Evolutionary conservation across 1,140 invertebrate species (phyloP), one percentile per base, ranked within the genome.

Genomic region (Xylocopa sonorina): DNA sequence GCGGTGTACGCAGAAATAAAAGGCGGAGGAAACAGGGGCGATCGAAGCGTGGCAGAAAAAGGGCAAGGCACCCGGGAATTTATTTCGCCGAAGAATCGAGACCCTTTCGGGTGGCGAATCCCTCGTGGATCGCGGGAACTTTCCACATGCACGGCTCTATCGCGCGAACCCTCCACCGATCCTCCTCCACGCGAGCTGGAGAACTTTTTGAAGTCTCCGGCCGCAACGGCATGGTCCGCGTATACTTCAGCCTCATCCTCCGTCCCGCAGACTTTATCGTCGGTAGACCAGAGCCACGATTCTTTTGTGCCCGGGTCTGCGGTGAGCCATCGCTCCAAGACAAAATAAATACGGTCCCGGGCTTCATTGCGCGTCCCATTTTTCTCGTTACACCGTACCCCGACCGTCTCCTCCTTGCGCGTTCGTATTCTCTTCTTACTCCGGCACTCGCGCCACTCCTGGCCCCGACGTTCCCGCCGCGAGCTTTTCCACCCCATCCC

Each of bases 181-280:
- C n/a, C n/a, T n/a, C n/a, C n/a, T n/a, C n/a, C n/a, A n/a, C n/a
- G n/a, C n/a, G n/a, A n/a, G 1, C 3, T 32, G 14, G 18, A 24
- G 27, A 81, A 80, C 82, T 84, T 84, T 80, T 76, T 72, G 48
- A 80, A 80, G 78, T 77, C 60, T 51, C 53, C 27, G 48, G 46
- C 71, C 72, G 43, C 53, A 76, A 78, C 62, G 55, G 27, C 64
- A 66, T 68, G 58, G 68, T 50, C 12, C 53, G 29, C 48, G 64
- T 50, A 79, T 50, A 79, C 77, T 80, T 69, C 51, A 32, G 29
- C 29, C 21, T 14, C 29, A 12, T 18, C 2, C 68, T 29, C 27
- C 24, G n/a, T n/a, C 10, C 5, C 7, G 18, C 18, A 32, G 48
- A 80, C 73, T 84, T 80, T 76, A 84, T 76, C 67, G 77, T 75